Percentiles rank a stretch among this genome's conserved stretches.
These are phyloP conservation scores for Ochotona princeps DNA, from an alignment of 2,113 vertebrate species.

Conservation along the genomic window DNA sequence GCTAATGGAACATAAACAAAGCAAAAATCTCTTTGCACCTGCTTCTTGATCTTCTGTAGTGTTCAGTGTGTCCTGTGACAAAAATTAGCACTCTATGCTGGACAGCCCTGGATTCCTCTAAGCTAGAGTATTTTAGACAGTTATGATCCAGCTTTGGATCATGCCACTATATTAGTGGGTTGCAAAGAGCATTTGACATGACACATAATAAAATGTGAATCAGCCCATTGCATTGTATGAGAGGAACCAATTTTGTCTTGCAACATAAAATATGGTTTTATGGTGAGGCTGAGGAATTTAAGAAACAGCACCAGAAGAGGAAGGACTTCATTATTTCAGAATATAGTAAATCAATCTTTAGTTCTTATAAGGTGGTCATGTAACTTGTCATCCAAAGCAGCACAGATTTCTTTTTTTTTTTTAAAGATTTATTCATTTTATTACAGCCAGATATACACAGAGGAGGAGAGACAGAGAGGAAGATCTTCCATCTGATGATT, in stretches of 20 bases:
- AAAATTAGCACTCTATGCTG: not conserved
- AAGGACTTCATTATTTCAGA: conserved; percentile 45
- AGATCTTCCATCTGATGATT: too few species aligned
- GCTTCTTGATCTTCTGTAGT: not conserved
- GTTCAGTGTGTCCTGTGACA: not conserved
- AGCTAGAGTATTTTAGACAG: not conserved
- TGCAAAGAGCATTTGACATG: conserved; percentile 5
- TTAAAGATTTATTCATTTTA: too few species aligned
- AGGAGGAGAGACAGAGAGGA: too few species aligned
- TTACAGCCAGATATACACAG: too few species aligned
- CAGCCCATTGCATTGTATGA: not conserved
- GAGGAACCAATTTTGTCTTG: not conserved
- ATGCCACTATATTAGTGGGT: not conserved
- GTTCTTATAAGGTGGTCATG: not conserved
- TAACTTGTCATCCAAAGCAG: conserved; percentile 32
- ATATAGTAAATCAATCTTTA: conserved; percentile 41
- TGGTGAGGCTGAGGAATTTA: not conserved
- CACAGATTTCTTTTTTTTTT: too few species aligned
- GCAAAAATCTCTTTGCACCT: not conserved
- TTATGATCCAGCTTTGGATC: not conserved
- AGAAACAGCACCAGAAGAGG: conserved; percentile 25
- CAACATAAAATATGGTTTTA: conserved; percentile 21
- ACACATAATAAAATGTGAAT: conserved; percentile 50
- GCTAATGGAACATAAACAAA: not conserved
- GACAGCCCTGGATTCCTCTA: not conserved